Conservation (phyloP, 2,888 invertebrate species). For the Tiliacea aurago region DNA sequence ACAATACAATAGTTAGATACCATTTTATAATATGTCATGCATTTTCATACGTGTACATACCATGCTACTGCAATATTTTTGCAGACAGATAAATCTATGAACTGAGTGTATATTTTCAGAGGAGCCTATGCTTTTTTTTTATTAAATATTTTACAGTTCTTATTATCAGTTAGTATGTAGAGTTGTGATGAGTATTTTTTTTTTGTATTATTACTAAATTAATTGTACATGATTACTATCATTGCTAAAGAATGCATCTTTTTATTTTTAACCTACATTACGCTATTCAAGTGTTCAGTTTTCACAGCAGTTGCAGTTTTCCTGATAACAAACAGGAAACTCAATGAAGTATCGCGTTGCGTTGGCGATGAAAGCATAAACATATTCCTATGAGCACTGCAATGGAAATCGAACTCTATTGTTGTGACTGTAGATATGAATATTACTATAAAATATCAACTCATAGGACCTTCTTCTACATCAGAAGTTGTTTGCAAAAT, state of each 20-base stretch:
- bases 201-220: too few relatives aligned
- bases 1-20: too few relatives aligned
- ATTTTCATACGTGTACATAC: background rate
- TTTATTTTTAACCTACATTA: constrained; percentile 53
- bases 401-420: constrained; percentile 22
- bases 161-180: constrained; percentile 42
- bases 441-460: background rate
- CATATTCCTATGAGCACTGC: constrained; percentile 10
- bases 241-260: constrained; percentile 14
- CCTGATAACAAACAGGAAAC: constrained; percentile 53
- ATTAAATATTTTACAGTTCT: constrained; percentile 43
- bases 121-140: constrained; percentile 23
- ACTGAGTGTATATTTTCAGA: constrained; percentile 37
- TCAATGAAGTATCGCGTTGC: constrained; percentile 46
- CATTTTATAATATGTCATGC: background rate
- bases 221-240: constrained; percentile 25
- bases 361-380: constrained; percentile 35
- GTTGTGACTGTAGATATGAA: background rate
- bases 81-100: background rate
- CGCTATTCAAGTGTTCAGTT: constrained; percentile 15
- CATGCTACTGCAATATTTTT: background rate
- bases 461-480: constrained; percentile 28
- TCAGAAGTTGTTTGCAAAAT: constrained; percentile 30
- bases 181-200: constrained; percentile 20
- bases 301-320: constrained; percentile 43